Evolutionary conservation across 2,888 invertebrate genomes (phyloP).

Genomic region (Erannis defoliaria): DNA sequence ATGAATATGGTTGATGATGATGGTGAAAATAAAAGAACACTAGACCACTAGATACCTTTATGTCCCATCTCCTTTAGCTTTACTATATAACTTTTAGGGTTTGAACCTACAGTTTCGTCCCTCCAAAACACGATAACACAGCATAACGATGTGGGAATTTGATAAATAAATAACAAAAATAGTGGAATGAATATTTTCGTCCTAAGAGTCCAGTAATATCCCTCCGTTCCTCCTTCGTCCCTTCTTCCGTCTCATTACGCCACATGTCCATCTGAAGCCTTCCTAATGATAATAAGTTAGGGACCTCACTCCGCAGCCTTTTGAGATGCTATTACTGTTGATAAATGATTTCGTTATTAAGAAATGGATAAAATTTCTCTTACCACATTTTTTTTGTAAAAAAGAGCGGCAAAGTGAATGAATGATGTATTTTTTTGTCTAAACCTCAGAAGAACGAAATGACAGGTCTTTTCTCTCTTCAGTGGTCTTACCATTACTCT

Average conservation of each 20-base stretch:
- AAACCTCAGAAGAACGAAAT: too few relatives aligned
- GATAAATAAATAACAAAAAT: conserved; percentile 4
- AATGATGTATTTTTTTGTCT: too few relatives aligned
- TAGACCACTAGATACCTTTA: too few relatives aligned
- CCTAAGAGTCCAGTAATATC: conserved; percentile 12
- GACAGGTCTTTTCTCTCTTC: too few relatives aligned
- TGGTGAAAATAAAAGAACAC: too few relatives aligned
- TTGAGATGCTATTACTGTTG: conserved; percentile 12
- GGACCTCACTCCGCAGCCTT: conserved; percentile 8
- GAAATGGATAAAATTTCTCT: conserved; percentile 1
- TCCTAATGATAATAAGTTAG: conserved; percentile 29
- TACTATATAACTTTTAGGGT: too few relatives aligned
- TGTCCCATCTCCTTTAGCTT: too few relatives aligned
- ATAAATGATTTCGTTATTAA: conserved; percentile 18
- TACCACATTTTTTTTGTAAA: not conserved
- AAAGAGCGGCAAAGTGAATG: too few relatives aligned
- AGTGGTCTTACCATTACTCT: too few relatives aligned
- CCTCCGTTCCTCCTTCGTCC: conserved; percentile 15
- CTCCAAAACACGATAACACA: not conserved
- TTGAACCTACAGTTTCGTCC: not conserved
- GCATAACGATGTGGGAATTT: not conserved
- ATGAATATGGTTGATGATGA: too few relatives aligned
- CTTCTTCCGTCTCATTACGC: conserved; percentile 42
- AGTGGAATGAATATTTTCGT: conserved; percentile 5
- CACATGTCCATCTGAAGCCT: conserved; percentile 24